Conservation (phyloP, 2,797 vertebrate species). For the Phrynocephalus guinanensis region DNA sequence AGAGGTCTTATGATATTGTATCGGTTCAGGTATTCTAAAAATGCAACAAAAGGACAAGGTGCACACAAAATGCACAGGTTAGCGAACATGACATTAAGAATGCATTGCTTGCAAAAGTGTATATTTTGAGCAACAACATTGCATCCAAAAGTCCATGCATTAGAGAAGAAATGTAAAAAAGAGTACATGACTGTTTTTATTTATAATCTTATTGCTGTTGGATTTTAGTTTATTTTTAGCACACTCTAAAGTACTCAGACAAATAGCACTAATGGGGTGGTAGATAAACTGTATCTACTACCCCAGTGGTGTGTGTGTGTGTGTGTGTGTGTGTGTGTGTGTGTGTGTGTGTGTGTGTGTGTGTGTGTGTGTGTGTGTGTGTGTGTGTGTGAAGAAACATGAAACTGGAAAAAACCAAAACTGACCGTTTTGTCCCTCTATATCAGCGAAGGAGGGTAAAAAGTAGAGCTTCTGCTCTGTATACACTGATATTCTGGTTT, state of each 20-base stretch:
- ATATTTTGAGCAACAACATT: neutral
- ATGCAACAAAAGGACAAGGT: neutral
- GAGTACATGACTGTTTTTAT: too few species aligned
- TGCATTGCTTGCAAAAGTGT: neutral
- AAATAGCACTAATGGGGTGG: too few species aligned
- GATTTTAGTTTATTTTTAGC: too few species aligned
- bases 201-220: too few species aligned
- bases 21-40: neutral
- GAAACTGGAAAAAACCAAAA: neutral
- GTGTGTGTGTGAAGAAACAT: neutral
- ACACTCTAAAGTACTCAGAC: too few species aligned
- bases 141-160: neutral
- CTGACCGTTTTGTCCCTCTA: neutral
- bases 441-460: neutral
- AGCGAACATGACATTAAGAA: neutral
- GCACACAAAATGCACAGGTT: neutral
- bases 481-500: neutral
- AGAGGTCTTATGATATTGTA: neutral
- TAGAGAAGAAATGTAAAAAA: neutral
- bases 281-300: neutral
- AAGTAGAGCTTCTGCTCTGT: neutral
- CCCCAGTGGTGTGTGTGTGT: too few species aligned
- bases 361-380: too few species aligned
- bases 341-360: too few species aligned
- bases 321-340: too few species aligned